phyloP scores from a whole-genome alignment of 2,797 vertebrate species.

The Psittacula echo region DNA sequence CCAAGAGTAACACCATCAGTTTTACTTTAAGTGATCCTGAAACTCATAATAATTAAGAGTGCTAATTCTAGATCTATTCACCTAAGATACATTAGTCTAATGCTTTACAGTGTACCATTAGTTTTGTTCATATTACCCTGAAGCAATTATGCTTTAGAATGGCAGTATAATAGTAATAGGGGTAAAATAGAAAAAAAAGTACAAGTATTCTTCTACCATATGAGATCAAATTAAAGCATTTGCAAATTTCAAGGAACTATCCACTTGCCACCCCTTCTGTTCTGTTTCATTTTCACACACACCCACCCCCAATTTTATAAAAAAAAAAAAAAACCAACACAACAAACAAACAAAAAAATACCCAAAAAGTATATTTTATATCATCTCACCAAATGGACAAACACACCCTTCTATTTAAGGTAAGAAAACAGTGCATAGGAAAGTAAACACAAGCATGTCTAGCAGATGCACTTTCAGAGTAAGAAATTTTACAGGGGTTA shows the following conservation, averaged over 20 bases:
- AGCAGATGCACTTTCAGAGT: neutral
- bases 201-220: neutral
- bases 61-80: neutral
- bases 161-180: neutral
- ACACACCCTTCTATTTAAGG: neutral
- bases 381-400: neutral
- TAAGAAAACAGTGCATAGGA: neutral
- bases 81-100: neutral
- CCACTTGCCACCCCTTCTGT: neutral
- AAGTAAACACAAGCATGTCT: slow-evolving; percentile 1
- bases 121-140: neutral
- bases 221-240: neutral
- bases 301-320: neutral
- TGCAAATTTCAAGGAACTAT: neutral
- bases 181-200: neutral
- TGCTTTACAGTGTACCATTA: neutral
- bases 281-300: neutral
- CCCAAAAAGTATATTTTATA: neutral
- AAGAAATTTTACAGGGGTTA: slow-evolving; percentile 19
- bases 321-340: neutral
- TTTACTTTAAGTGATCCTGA: neutral
- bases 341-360: no score
- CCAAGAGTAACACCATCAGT: neutral
- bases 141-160: neutral
- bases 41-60: neutral